Percentiles rank a stretch among this genome's conserved stretches.
Evolutionary conservation across 2,113 vertebrate genomes (phyloP).

Genomic region (Rhegmatorhina hoffmannsi): DNA sequence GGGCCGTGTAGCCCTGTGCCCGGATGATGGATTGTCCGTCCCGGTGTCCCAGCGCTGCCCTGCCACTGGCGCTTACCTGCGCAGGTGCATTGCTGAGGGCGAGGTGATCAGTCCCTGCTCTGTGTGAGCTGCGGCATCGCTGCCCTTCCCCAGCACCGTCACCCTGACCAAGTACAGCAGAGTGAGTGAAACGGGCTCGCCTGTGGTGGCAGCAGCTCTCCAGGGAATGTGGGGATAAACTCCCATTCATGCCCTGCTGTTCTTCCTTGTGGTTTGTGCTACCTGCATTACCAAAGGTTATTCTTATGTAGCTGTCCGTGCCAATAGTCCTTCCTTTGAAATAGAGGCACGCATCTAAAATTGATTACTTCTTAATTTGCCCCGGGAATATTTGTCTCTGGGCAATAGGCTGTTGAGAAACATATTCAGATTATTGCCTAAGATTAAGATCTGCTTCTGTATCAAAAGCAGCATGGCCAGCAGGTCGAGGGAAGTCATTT

Average conservation of each 20-base stretch:
- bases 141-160: not conserved
- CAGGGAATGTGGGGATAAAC: not conserved
- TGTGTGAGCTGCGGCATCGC: not conserved
- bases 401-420: not conserved
- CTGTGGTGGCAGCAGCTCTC: not conserved
- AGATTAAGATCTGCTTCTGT: not conserved
- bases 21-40: rapidly evolving
- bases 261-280: not conserved
- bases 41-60: not conserved
- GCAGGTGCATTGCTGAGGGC: not conserved
- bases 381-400: not conserved
- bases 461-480: not conserved
- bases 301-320: not conserved
- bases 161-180: rapidly evolving
- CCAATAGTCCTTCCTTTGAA: not conserved
- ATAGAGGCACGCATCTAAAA: not conserved
- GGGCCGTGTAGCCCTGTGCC: rapidly evolving
- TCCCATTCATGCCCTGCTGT: rapidly evolving
- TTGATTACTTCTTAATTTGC: not conserved
- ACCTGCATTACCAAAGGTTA: not conserved
- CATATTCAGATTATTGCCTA: not conserved
- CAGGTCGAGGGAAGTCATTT: not conserved
- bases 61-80: not conserved
- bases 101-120: not conserved
- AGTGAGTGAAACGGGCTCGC: not conserved